Base-by-base conservation (phyloP, 2,797 vertebrate genomes). In the Lacerta viridis region DNA sequence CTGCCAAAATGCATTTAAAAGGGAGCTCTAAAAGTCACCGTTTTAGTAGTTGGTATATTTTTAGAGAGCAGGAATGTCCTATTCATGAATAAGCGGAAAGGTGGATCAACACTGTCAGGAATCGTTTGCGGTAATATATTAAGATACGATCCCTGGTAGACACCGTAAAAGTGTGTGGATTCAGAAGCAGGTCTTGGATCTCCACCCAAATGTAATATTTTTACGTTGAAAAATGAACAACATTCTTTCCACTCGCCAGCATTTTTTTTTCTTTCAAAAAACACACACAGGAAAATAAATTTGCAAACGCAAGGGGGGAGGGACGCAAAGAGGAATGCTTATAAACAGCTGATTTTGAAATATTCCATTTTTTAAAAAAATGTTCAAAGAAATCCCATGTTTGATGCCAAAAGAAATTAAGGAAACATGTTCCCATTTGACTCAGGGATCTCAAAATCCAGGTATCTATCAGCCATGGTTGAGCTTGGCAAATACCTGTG, bases 31-130 rank as follows among this genome's bases (percentile, higher is more conserved):
- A 76, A 27, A 82, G 11, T 80, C 59, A 87, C 79, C 9, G 5
- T 81, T 89, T 89, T 82, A 85, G 79, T 86, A 76, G 72, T 69
- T 76, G 43, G 71, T 55, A 43, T 81, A 86, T 89, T 86, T 89
- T 86, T 69, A 81, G 72, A 82, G 84, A 89, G 29, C 61, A 89
- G 61, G 83, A 85, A 89, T 85, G 78, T 89, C 84, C 46, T 81
- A 68, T 55, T 81, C 72, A 76, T 86, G 84, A 86, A 86, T 86
- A 86, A 77, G 79, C 23, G 55, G 43, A 76, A 82, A 85, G 84
- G 64, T 82, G 78, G 78, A 77, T 85, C 78, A 89, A 86, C 43
- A 41, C 61, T 76, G 78, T 86, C 43, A 86, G 64, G 71, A 85
- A 68, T 82, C 11, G n/a, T 85, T 89, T 80, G 83, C 43, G 5